Conservation (phyloP, 2,113 vertebrate species). For the Mixornis gularis region DNA sequence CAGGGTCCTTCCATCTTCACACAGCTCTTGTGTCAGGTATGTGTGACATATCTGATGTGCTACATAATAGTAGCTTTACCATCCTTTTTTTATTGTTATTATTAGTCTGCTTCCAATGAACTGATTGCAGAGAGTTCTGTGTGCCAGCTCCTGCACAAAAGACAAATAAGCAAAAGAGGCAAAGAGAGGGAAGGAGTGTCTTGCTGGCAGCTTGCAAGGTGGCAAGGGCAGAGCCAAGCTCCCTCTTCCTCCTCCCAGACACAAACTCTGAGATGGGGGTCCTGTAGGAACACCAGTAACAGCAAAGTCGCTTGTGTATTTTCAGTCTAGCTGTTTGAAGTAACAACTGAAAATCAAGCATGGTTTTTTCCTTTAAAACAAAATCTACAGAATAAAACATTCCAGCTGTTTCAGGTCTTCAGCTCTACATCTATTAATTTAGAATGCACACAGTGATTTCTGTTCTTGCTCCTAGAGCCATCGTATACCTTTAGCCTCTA, state of each 20-base stretch:
- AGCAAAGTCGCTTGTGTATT: neutral
- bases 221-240: neutral
- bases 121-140: neutral
- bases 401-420: constrained; percentile 4
- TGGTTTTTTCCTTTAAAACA: neutral
- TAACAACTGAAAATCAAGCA: neutral
- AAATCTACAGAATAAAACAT: neutral
- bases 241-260: neutral
- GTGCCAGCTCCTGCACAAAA: neutral
- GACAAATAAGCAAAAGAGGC: neutral
- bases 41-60: neutral
- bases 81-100: neutral
- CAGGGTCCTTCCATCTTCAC: neutral
- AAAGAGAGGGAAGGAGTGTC: neutral
- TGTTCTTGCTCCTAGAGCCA: neutral
- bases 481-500: neutral
- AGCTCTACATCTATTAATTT: neutral
- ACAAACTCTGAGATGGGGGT: rapidly evolving
- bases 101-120: neutral
- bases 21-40: neutral
- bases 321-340: neutral
- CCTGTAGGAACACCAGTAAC: neutral
- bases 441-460: neutral
- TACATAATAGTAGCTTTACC: neutral
- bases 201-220: neutral